These are phyloP conservation scores for Leptodirus hochenwartii DNA, from an alignment of 2,888 invertebrate genomes.

Conservation along the genomic window DNA sequence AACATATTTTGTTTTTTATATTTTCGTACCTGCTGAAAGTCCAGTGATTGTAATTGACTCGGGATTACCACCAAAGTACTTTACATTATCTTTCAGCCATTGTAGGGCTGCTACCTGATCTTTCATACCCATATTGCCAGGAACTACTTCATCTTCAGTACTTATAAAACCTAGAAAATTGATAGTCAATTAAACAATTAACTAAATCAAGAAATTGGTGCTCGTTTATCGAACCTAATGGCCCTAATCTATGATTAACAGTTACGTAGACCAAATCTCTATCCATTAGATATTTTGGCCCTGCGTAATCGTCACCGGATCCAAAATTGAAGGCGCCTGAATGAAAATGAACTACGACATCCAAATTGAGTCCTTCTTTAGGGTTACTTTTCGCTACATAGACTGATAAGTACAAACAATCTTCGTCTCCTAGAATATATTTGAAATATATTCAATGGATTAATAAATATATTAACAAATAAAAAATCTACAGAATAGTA, in stretches of 20 bases:
- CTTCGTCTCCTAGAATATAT: conserved; percentile 41
- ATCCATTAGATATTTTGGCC: conserved; percentile 39
- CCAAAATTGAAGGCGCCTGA: conserved; percentile 55
- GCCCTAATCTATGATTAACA: conserved; percentile 51
- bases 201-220: not conserved
- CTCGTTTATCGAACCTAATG: conserved; percentile 31
- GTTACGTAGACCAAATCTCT: conserved; percentile 48
- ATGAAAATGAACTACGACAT: conserved; percentile 47
- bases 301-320: conserved; percentile 30
- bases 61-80: conserved; percentile 53
- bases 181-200: conserved; percentile 1
- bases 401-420: conserved; percentile 47
- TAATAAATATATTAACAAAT: too few relatives aligned
- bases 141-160: conserved; percentile 46
- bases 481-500: too few relatives aligned
- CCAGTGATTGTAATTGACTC: conserved; percentile 49
- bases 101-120: conserved; percentile 52
- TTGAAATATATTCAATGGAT: too few relatives aligned
- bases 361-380: conserved; percentile 18
- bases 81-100: conserved; percentile 51
- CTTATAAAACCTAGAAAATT: conserved; percentile 61
- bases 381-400: conserved; percentile 33
- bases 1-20: too few relatives aligned
- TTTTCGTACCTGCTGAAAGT: conserved; percentile 54
- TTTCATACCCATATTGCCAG: conserved; percentile 56